Evolutionary conservation across 2,797 vertebrate species (phyloP).

Genomic region (Alauda arvensis): DNA sequence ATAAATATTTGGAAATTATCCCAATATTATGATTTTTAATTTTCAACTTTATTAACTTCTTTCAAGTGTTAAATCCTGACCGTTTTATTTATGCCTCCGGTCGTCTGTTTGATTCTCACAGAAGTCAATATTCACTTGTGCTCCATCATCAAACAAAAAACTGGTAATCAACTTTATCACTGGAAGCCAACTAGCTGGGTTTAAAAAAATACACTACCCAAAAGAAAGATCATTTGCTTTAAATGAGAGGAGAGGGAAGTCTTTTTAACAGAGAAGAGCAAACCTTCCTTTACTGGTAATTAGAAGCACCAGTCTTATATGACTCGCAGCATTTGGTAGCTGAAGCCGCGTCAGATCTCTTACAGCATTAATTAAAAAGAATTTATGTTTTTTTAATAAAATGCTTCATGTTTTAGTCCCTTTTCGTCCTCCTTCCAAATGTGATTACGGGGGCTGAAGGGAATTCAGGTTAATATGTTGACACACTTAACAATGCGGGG

Average conservation of each 20-base stretch:
- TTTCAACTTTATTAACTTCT: conserved; percentile 71
- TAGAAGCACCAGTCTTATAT: conserved; percentile 65
- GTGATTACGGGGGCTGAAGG: conserved; percentile 87
- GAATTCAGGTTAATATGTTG: conserved; percentile 99
- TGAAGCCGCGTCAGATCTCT: conserved; percentile 73
- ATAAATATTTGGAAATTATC: conserved; percentile 73
- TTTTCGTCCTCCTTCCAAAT: conserved; percentile 71
- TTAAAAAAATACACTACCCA: conserved; percentile 44
- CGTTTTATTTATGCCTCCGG: conserved; percentile 64
- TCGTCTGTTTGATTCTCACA: conserved; percentile 58
- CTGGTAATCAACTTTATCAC: conserved; percentile 63
- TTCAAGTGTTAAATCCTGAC: conserved; percentile 69
- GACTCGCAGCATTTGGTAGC: conserved; percentile 75
- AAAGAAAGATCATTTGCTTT: conserved; percentile 65
- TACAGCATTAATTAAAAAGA: conserved; percentile 79
- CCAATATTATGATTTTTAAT: conserved; percentile 80
- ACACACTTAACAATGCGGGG: conserved; percentile 97
- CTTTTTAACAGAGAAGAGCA: conserved; percentile 62
- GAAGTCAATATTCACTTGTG: conserved; percentile 65
- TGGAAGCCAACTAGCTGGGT: conserved; percentile 62
- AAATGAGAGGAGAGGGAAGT: conserved; percentile 44
- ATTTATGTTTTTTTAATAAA: conserved; percentile 83
- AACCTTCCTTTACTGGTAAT: conserved; percentile 70
- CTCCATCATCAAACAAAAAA: conserved; percentile 70
- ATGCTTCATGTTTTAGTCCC: conserved; percentile 77